phyloP scores from a whole-genome alignment of 2,888 invertebrate species.

The Noctua janthe region DNA sequence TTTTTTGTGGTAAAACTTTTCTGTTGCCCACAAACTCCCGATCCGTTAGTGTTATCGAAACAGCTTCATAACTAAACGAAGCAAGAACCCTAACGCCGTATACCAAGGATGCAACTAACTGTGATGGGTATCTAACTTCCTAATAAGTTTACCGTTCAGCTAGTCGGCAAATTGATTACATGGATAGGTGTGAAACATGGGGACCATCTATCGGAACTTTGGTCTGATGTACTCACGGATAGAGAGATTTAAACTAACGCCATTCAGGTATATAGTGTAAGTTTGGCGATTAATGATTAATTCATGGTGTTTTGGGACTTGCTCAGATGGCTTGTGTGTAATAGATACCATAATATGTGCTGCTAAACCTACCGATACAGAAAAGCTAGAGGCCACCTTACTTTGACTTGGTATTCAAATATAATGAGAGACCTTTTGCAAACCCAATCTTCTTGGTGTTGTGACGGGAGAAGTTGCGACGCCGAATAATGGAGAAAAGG shows the following conservation, averaged over 20 bases:
- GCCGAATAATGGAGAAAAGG: background rate
- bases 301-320: slow-evolving; percentile 6
- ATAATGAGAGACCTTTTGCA: background rate
- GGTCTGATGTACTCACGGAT: slow-evolving; percentile 34
- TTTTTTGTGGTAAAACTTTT: too few relatives aligned
- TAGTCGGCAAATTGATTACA: slow-evolving; percentile 54
- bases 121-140: slow-evolving; percentile 38
- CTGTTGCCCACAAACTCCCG: too few relatives aligned
- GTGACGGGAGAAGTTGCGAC: background rate
- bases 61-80: too few relatives aligned
- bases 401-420: background rate
- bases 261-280: slow-evolving; percentile 3
- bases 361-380: background rate
- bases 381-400: background rate
- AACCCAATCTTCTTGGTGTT: background rate
- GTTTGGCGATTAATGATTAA: slow-evolving; percentile 13
- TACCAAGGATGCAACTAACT: slow-evolving; percentile 38
- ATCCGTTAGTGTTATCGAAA: too few relatives aligned
- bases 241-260: slow-evolving; percentile 27
- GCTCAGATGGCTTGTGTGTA: background rate
- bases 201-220: slow-evolving; percentile 44
- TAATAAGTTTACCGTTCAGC: slow-evolving; percentile 43
- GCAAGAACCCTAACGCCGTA: background rate
- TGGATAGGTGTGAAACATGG: slow-evolving; percentile 59
- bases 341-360: background rate